Conservation (phyloP, 2,113 vertebrate species). For the Calyptommatus sinebrachiatus region DNA sequence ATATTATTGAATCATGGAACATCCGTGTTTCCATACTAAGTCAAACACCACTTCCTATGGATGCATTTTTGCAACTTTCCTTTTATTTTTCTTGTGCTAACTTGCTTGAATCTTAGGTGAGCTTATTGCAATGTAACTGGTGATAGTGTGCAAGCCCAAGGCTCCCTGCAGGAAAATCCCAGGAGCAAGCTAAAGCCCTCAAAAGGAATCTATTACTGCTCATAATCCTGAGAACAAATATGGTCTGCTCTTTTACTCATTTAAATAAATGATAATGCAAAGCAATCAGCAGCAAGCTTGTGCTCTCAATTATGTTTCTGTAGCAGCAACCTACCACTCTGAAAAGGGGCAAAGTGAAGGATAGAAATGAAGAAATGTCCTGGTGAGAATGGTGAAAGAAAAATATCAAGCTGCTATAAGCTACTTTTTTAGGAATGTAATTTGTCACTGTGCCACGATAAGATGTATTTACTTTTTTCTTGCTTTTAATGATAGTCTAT, state of each 20-base stretch:
- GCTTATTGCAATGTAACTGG: conserved; percentile 36
- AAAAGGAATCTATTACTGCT: conserved; percentile 52
- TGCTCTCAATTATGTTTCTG: conserved; percentile 33
- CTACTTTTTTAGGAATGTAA: conserved; percentile 47
- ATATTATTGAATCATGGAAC: neutral
- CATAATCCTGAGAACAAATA: conserved; percentile 48
- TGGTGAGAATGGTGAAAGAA: conserved; percentile 31
- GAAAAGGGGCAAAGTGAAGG: conserved; percentile 18
- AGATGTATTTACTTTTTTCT: conserved; percentile 37
- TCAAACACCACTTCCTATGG: neutral
- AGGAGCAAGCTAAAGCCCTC: neutral
- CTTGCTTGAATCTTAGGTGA: neutral
- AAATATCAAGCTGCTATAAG: conserved; percentile 38
- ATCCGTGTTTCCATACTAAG: neutral
- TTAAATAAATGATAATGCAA: conserved; percentile 58
- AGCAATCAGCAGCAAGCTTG: conserved; percentile 34
- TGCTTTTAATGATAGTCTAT: conserved; percentile 42
- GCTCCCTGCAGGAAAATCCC: conserved; percentile 33
- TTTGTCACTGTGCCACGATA: conserved; percentile 33
- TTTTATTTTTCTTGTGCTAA: neutral
- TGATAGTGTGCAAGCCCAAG: conserved; percentile 41
- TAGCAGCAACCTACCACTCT: conserved; percentile 32
- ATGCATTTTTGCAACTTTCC: neutral
- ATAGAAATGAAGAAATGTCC: neutral
- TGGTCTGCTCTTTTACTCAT: conserved; percentile 23